Base-by-base conservation (phyloP, 2,888 invertebrate species). In the Ligdia adustata region DNA sequence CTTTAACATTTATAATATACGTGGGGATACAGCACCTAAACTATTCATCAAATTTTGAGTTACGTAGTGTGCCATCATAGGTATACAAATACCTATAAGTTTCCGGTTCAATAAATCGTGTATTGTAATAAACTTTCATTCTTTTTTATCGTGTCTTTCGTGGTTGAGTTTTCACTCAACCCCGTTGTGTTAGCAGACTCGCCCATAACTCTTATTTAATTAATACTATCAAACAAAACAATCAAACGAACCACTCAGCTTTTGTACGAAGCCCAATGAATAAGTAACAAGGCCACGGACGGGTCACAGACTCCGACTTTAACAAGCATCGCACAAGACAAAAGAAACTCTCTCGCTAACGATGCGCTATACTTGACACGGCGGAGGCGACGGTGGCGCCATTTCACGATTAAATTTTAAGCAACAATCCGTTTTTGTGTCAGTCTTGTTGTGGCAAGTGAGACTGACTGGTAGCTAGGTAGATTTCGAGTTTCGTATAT, bases 291-390 rank as follows among this genome's bases (percentile, higher is more conserved):
- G 72, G 75, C 73, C 72, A 72, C 66, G 72, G 75, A 65, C 66
- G 70, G 74, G 75, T 75, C 75, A 69, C 72, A 79, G 76, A 78
- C 69, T 46, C 38, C 15, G 28, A 43, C 64, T 50, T 55, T 75
- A 79, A 79, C 80, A 82, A 79, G 80, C 72, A 64, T n/a, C n/a
- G 68, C 81, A 76, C 72, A 79, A 82, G 79, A 82, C 82, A 82
- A 82, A 81, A 76, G 81, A 73, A 80, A 71, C 77, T 74, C 79
- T 74, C 67, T 69, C 70, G 52, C 79, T 82, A 82, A 82, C 82
- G 82, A 82, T 74, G 78, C 75, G 62, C 66, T 69, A 57, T 67
- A 66, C 76, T 77, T 74, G 78, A 79, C 75, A 67, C 68, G 57
- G 60, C 60, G 38, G 27, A 46, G 61, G 60, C 64, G 37, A 45